A percentile compares a stretch with the other conserved stretches of the same genome.
These are phyloP conservation scores for Pseudolycoriella hygida DNA, from an alignment of 2,888 invertebrate species.

Conservation along the genomic window DNA sequence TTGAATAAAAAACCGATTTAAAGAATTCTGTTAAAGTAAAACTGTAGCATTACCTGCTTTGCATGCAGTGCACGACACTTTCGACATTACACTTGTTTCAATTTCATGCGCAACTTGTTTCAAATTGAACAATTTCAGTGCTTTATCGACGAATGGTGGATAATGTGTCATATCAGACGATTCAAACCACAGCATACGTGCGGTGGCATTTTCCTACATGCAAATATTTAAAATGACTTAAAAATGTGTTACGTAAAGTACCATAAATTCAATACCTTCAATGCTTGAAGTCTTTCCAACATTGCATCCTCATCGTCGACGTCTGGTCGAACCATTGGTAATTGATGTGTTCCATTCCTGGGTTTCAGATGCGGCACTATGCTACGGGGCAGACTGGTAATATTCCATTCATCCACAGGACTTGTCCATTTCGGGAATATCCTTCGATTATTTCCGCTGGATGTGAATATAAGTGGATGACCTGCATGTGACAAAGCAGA, in stretches of 20 bases:
- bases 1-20: no score
- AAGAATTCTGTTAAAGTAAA: neutral
- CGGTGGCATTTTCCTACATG: constrained; percentile 12
- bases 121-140: constrained; percentile 61
- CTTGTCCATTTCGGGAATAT: constrained; percentile 7
- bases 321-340: constrained; percentile 11
- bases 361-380: constrained; percentile 23
- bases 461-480: constrained; percentile 19
- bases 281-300: constrained; percentile 17
- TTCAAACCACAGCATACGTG: constrained; percentile 50
- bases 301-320: constrained; percentile 22
- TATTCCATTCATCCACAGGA: constrained; percentile 23
- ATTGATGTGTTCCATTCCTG: constrained; percentile 18
- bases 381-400: constrained; percentile 24
- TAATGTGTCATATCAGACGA: constrained; percentile 49
- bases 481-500: constrained; percentile 12
- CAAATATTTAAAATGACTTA: neutral
- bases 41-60: constrained; percentile 40
- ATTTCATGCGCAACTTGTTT: constrained; percentile 75
- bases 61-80: constrained; percentile 80
- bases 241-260: neutral
- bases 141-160: constrained; percentile 67
- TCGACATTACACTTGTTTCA: constrained; percentile 82
- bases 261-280: constrained; percentile 7
- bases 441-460: constrained; percentile 12